Conservation (phyloP, 2,888 invertebrate species). For the Liodrosophila aerea region DNA sequence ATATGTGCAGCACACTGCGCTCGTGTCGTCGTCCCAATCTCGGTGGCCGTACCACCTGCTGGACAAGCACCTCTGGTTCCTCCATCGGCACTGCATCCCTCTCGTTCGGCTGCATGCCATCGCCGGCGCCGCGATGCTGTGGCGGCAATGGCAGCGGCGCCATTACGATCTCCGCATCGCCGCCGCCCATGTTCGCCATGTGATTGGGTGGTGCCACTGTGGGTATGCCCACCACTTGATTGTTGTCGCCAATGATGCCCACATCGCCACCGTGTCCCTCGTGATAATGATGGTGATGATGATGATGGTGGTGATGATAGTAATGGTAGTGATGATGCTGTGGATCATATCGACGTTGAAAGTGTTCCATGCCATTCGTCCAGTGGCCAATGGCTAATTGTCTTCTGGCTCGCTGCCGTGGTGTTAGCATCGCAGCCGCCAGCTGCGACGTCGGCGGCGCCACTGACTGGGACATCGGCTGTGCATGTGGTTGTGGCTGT, state of each 20-base stretch:
- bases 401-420: background rate
- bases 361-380: background rate
- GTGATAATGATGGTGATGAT: background rate
- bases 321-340: background rate
- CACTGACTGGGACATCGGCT: background rate
- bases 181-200: conserved; percentile 39
- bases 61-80: background rate
- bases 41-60: conserved; percentile 34
- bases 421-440: background rate
- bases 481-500: background rate
- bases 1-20: conserved; percentile 37
- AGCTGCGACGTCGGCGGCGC: background rate
- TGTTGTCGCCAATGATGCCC: conserved; percentile 37
- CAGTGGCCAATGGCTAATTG: too few relatives aligned
- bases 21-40: conserved; percentile 33
- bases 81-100: background rate
- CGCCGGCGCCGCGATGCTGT: conserved; percentile 35
- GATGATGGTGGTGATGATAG: too few relatives aligned
- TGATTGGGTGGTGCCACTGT: conserved; percentile 14
- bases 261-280: conserved; percentile 34
- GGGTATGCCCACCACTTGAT: conserved; percentile 40
- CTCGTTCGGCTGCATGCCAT: conserved; percentile 19
- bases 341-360: background rate
- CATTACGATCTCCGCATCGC: conserved; percentile 42
- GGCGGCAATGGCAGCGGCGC: conserved; percentile 9